A percentile compares a stretch with the other conserved stretches of the same genome.
phyloP scores from a whole-genome alignment of 2,888 invertebrate species.

The Psylliodes chrysocephalus region DNA sequence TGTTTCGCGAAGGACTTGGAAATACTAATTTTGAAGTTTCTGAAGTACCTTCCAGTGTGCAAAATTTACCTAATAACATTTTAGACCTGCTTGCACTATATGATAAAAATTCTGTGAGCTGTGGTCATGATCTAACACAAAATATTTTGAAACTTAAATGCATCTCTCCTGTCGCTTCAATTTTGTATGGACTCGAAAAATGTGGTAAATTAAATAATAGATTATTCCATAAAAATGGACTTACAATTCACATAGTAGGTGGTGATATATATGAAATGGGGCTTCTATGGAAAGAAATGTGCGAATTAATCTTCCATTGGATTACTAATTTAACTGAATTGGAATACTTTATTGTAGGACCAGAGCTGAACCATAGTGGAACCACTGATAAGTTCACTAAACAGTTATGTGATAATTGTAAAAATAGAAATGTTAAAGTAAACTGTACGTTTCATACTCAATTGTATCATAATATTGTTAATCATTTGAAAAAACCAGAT shows the following conservation, averaged over 20 bases:
- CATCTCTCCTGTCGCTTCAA: constrained; percentile 41
- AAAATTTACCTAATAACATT: constrained; percentile 29
- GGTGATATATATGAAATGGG: constrained; percentile 50
- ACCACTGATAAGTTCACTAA: constrained; percentile 17
- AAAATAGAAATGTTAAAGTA: constrained; percentile 33
- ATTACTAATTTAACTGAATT: constrained; percentile 48
- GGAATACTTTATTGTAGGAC: constrained; percentile 54
- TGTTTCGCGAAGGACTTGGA: neutral
- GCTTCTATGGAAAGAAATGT: constrained; percentile 46
- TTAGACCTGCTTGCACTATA: constrained; percentile 30
- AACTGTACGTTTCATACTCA: constrained; percentile 36
- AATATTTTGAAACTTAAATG: constrained; percentile 37
- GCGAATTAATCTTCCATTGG: constrained; percentile 54
- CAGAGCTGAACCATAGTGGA: constrained; percentile 43
- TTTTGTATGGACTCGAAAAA: constrained; percentile 49
- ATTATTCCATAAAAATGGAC: constrained; percentile 33
- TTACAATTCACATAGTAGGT: constrained; percentile 56
- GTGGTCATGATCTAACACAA: constrained; percentile 20
- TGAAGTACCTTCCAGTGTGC: constrained; percentile 12
- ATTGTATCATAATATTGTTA: constrained; percentile 53
- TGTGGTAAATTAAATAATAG: constrained; percentile 37
- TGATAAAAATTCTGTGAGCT: constrained; percentile 20
- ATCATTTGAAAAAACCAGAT: constrained; percentile 50
- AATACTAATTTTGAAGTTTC: neutral
- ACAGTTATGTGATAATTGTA: constrained; percentile 45